Evolutionary conservation across 2,113 vertebrate species (phyloP).

Genomic region (Protobothrops flavoviridis): DNA sequence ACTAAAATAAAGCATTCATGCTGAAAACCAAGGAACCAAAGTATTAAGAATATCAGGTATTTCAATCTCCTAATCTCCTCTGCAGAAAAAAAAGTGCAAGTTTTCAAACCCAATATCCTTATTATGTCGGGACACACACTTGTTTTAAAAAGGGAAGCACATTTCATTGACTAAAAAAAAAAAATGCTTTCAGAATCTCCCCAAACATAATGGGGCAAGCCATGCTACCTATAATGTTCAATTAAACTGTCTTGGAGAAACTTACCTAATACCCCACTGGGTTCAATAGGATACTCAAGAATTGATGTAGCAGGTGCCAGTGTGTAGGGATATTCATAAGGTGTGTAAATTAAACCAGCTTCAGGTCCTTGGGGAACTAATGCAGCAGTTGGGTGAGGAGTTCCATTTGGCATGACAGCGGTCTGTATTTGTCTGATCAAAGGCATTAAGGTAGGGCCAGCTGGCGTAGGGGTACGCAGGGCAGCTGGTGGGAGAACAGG

Average conservation of each 20-base stretch:
- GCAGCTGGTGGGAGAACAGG: constrained; percentile 86
- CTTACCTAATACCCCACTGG: constrained; percentile 98
- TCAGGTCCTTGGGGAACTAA: constrained; percentile 90
- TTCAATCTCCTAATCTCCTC: constrained; percentile 61
- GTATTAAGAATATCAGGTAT: constrained; percentile 63
- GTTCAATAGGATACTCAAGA: constrained; percentile 98
- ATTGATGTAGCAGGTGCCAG: constrained; percentile 94
- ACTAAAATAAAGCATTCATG: constrained; percentile 54
- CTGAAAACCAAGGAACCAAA: constrained; percentile 63
- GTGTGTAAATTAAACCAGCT: constrained; percentile 96
- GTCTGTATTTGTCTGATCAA: constrained; percentile 99
- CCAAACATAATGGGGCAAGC: not conserved
- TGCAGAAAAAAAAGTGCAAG: constrained; percentile 53
- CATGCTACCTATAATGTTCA: not conserved
- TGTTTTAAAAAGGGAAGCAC: not conserved
- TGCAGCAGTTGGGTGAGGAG: constrained; percentile 87
- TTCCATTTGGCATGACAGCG: constrained; percentile 90
- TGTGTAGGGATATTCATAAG: constrained; percentile 96
- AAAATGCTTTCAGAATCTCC: not conserved
- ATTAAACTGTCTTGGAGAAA: not conserved
- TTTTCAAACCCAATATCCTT: constrained; percentile 26
- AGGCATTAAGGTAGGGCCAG: constrained; percentile 95
- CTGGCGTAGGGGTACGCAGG: constrained; percentile 87
- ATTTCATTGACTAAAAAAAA: not conserved
- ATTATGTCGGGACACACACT: not conserved